Percentiles rank a stretch among this genome's conserved stretches.
Conservation (phyloP, 2,797 vertebrate species). For the Oreortyx pictus region DNA sequence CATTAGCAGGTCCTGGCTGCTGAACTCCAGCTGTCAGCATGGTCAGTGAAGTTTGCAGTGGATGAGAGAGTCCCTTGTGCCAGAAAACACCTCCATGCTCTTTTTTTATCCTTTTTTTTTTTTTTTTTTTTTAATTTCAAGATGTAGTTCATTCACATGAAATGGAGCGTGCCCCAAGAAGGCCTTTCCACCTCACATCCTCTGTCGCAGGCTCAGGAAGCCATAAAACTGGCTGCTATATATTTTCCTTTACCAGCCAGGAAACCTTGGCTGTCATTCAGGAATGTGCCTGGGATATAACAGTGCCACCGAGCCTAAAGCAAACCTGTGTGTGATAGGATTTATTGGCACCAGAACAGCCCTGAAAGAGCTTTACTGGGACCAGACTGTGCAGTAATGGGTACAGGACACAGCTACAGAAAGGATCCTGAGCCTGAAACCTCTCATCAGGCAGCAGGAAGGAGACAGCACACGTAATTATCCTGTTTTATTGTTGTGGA, state of each 20-base stretch:
- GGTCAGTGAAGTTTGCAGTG: background rate
- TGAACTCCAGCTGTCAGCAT: background rate
- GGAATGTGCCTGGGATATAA: background rate
- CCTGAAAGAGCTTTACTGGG: background rate
- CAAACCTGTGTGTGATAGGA: background rate
- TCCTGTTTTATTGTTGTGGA: background rate
- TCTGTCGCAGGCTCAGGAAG: background rate
- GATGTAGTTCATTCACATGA: background rate
- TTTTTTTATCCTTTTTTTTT: background rate
- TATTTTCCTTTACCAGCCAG: conserved; percentile 41
- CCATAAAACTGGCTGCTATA: background rate
- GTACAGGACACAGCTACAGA: background rate
- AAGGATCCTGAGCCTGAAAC: background rate
- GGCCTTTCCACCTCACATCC: background rate
- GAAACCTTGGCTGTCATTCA: conserved; percentile 47
- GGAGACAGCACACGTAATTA: background rate
- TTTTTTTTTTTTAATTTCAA: background rate
- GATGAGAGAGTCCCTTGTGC: background rate
- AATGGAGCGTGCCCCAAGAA: background rate
- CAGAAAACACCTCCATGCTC: background rate
- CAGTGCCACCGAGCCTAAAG: background rate
- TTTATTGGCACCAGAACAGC: background rate
- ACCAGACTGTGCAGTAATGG: accelerated
- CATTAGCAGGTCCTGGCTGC: background rate
- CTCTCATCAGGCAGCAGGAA: conserved; percentile 7